Conservation (phyloP, 2,113 vertebrate species). For the Erythrolamprus reginae region DNA sequence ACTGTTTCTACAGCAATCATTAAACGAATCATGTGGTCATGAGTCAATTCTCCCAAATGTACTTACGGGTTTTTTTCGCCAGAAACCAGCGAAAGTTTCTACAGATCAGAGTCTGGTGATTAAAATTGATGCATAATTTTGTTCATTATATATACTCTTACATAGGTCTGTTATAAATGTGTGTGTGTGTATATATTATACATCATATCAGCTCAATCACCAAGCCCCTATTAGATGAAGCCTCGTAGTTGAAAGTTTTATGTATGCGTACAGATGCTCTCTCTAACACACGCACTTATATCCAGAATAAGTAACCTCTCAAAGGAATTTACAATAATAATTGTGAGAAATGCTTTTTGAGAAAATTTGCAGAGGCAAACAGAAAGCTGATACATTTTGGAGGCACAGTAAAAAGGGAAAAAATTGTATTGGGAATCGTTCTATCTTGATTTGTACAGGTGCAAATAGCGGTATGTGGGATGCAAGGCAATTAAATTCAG, state of each 20-base stretch:
- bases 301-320: background rate
- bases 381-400: slow-evolving; percentile 1
- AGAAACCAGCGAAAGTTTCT: background rate
- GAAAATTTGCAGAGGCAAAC: slow-evolving; percentile 20
- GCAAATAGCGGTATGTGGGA: background rate
- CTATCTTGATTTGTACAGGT: slow-evolving; percentile 12
- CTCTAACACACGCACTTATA: background rate
- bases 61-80: background rate
- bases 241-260: background rate
- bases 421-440: slow-evolving; percentile 13
- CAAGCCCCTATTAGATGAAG: background rate
- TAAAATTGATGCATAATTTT: background rate
- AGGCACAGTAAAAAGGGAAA: background rate
- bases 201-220: background rate
- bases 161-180: background rate
- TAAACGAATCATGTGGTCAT: too few species aligned
- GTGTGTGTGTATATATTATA: background rate
- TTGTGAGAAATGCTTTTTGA: background rate
- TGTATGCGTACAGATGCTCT: background rate
- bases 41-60: background rate
- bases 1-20: background rate
- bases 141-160: background rate
- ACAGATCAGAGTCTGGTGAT: background rate
- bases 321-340: background rate
- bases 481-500: slow-evolving; percentile 6